Percentiles rank a stretch among this genome's conserved stretches.
Conservation (phyloP, 2,888 invertebrate genomes). For the Apotomis turbidana region DNA sequence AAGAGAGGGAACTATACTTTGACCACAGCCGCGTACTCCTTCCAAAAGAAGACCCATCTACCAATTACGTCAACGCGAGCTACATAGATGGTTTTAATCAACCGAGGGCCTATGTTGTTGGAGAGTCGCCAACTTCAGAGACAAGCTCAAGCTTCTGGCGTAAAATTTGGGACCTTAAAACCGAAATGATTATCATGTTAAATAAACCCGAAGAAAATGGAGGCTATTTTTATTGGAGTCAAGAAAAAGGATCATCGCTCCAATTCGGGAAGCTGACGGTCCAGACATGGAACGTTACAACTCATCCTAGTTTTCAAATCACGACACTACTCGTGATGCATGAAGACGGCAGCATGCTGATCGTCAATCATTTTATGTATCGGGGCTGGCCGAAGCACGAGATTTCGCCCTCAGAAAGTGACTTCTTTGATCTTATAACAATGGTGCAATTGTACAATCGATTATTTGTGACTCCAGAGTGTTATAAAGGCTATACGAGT, state of each 20-base stretch:
- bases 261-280: constrained; percentile 20
- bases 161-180: constrained; percentile 29
- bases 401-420: constrained; percentile 14
- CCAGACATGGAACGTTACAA: constrained; percentile 8
- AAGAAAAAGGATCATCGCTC: constrained; percentile 16
- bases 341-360: constrained; percentile 26
- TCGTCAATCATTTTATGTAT: constrained; percentile 33
- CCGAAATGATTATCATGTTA: constrained; percentile 33
- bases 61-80: constrained; percentile 21
- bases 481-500: constrained; percentile 21
- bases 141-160: constrained; percentile 28
- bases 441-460: constrained; percentile 18
- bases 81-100: constrained; percentile 27
- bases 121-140: background rate
- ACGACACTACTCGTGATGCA: too few relatives aligned
- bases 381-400: constrained; percentile 20
- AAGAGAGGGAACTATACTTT: constrained; percentile 25
- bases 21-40: constrained; percentile 31
- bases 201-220: constrained; percentile 23
- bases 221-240: constrained; percentile 18
- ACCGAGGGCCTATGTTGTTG: constrained; percentile 7
- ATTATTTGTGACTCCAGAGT: constrained; percentile 5
- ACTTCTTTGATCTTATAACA: constrained; percentile 23
- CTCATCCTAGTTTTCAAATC: constrained; percentile 17
- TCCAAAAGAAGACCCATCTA: constrained; percentile 21